Conservation (phyloP, 2,888 invertebrate genomes). For the Teleiodes luculella region DNA sequence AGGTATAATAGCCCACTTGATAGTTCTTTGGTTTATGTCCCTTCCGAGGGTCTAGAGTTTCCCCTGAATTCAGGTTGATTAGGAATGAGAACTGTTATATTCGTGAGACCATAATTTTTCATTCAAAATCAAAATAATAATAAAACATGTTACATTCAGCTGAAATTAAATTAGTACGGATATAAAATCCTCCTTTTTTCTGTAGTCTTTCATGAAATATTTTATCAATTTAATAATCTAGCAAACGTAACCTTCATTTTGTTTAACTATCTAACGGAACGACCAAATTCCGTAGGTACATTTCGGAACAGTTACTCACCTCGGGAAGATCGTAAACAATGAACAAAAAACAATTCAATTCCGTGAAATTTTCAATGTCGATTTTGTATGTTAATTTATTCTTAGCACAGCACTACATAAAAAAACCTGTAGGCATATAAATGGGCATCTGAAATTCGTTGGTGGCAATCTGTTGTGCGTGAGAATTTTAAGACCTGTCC, state of each 20-base stretch:
- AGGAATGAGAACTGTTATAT: too few species aligned
- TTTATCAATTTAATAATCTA: too few species aligned
- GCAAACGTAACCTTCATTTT: neutral
- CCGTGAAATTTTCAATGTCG: conserved; percentile 14
- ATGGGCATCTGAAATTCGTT: conserved; percentile 30
- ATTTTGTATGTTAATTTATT: conserved; percentile 28
- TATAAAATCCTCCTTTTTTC: too few species aligned
- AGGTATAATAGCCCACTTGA: too few species aligned
- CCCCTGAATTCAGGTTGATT: too few species aligned
- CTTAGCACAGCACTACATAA: conserved; percentile 21
- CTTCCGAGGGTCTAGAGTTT: too few species aligned
- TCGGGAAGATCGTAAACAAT: conserved; percentile 11
- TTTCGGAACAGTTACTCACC: conserved; percentile 4
- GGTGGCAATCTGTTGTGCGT: conserved; percentile 35
- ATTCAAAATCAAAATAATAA: too few species aligned
- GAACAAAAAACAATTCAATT: neutral
- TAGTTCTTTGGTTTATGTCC: too few species aligned
- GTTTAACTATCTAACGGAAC: neutral
- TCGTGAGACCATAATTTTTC: too few species aligned
- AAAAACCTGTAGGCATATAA: conserved; percentile 25
- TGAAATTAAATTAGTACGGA: too few species aligned
- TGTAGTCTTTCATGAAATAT: too few species aligned
- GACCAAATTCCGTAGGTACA: neutral
- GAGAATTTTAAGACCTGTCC: conserved; percentile 30
- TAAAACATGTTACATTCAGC: too few species aligned